phyloP scores from a whole-genome alignment of 2,888 invertebrate species.

The Agrilus biguttatus region DNA sequence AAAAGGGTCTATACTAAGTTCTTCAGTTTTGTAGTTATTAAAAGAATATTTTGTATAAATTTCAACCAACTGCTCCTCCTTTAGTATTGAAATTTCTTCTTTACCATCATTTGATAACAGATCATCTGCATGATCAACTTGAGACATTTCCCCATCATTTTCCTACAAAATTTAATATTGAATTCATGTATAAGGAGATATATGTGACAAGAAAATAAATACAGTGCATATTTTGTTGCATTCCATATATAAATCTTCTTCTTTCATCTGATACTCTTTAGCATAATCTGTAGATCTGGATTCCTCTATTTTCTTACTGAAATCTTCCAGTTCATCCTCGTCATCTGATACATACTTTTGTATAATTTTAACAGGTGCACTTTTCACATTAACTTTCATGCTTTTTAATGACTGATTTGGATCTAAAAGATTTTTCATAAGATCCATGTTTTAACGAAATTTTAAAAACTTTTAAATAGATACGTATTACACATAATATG shows the following conservation, averaged over 20 bases:
- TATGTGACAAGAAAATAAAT: too few species aligned
- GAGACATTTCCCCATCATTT: background rate
- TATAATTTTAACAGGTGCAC: slow-evolving; percentile 7
- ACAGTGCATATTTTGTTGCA: background rate
- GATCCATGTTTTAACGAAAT: slow-evolving; percentile 5
- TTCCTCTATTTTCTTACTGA: background rate
- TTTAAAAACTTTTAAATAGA: background rate
- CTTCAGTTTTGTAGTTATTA: background rate
- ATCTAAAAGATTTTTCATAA: slow-evolving; percentile 8
- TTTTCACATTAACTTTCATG: slow-evolving; percentile 6
- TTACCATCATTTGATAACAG: slow-evolving; percentile 2
- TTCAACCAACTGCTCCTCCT: slow-evolving; percentile 1
- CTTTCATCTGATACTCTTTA: slow-evolving; percentile 18
- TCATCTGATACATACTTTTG: slow-evolving; percentile 7
- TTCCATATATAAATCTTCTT: slow-evolving; percentile 18
- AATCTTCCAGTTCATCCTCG: slow-evolving; percentile 6
- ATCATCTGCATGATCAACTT: slow-evolving; percentile 1
- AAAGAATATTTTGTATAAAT: slow-evolving; percentile 7
- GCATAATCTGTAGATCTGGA: slow-evolving; percentile 14
- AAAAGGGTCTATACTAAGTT: slow-evolving; percentile 4
- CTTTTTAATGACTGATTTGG: slow-evolving; percentile 6
- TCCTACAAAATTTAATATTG: too few species aligned
- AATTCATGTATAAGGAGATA: too few species aligned
- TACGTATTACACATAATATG: background rate
- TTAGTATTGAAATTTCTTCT: slow-evolving; percentile 3